Conservation (phyloP, 1,140 invertebrate genomes). For the Bombus picipes region DNA sequence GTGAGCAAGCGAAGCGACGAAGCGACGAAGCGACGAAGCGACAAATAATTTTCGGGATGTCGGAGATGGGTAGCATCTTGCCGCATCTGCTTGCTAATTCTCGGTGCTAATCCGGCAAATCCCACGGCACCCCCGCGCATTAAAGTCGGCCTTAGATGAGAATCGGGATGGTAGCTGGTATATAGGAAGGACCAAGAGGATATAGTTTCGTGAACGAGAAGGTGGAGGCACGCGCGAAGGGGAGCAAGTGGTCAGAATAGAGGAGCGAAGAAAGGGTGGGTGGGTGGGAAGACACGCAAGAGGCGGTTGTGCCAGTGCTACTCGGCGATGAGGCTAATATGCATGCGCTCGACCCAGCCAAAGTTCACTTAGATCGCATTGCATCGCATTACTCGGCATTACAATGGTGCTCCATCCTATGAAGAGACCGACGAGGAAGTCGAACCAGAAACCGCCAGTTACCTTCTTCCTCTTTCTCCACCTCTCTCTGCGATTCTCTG, state of each 20-base stretch:
- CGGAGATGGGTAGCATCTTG: constrained; percentile 68
- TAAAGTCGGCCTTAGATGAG: constrained; percentile 71
- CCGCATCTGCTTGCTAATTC: constrained; percentile 71
- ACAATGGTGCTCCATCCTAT: constrained; percentile 58
- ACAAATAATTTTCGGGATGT: constrained; percentile 73
- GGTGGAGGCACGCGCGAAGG: neutral
- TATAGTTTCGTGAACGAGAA: constrained; percentile 20
- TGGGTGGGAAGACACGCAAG: constrained; percentile 40
- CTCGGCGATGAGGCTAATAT: constrained; percentile 72
- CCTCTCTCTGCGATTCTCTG: constrained; percentile 43
- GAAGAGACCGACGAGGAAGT: constrained; percentile 20
- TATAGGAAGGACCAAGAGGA: constrained; percentile 46
- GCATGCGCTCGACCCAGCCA: constrained; percentile 69
- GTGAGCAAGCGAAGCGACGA: constrained; percentile 41
- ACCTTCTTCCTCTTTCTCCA: constrained; percentile 1
- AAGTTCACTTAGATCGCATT: constrained; percentile 72
- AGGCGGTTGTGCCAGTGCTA: constrained; percentile 55
- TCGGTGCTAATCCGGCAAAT: constrained; percentile 73
- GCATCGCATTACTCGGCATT: constrained; percentile 68
- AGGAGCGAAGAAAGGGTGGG: constrained; percentile 6
- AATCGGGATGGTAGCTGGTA: constrained; percentile 44
- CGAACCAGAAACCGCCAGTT: constrained; percentile 17
- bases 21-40: constrained; percentile 56
- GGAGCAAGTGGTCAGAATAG: constrained; percentile 28
- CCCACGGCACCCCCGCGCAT: constrained; percentile 70